phyloP scores from a whole-genome alignment of 2,113 vertebrate species.

The Ptilonorhynchus violaceus region DNA sequence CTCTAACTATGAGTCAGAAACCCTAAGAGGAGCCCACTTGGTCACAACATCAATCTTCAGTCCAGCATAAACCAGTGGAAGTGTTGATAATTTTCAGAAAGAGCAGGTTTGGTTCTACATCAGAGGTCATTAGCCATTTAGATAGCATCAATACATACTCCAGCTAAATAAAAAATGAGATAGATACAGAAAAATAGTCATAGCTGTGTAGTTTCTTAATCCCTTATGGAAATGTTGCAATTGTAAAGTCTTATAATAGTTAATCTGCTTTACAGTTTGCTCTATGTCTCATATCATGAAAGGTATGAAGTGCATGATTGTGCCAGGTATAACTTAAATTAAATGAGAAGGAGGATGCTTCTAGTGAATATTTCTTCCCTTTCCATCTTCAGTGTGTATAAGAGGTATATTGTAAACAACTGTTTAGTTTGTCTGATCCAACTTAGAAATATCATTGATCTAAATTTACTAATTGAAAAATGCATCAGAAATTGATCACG shows the following conservation, averaged over 20 bases:
- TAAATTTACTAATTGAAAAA: neutral
- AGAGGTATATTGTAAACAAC: neutral
- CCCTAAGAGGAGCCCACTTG: neutral
- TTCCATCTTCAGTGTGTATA: neutral
- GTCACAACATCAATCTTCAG: neutral
- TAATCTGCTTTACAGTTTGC: neutral
- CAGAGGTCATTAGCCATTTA: neutral
- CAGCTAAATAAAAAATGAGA: neutral
- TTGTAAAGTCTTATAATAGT: neutral
- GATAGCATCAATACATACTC: neutral
- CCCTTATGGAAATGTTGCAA: neutral
- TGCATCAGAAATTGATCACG: neutral
- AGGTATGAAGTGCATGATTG: neutral
- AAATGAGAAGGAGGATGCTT: neutral
- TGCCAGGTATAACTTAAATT: neutral
- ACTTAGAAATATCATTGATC: neutral
- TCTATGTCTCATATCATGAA: accelerated
- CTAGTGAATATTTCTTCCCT: neutral
- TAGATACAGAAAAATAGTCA: neutral
- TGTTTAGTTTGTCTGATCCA: neutral
- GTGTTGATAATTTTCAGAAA: neutral
- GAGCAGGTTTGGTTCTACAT: neutral
- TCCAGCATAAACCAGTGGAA: neutral
- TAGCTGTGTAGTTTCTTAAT: neutral
- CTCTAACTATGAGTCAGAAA: neutral